Percentiles rank a stretch among this genome's conserved stretches.
phyloP scores from a whole-genome alignment of 2,888 invertebrate species.

The Teinopalpus imperialis region DNA sequence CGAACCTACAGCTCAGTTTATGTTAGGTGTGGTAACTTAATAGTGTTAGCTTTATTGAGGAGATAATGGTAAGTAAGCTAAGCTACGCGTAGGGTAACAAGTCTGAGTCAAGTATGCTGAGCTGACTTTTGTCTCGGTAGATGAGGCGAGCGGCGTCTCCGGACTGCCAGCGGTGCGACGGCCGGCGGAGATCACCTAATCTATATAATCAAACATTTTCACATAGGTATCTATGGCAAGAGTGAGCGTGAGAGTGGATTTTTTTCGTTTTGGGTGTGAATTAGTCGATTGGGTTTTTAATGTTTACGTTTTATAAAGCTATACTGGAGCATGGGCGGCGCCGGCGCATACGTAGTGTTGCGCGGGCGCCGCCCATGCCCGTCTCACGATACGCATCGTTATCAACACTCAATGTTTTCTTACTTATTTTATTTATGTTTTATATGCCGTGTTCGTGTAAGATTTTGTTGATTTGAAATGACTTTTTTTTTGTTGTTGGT shows the following conservation, averaged over 20 bases:
- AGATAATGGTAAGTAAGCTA: conserved; percentile 33
- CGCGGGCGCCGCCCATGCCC: conserved; percentile 74
- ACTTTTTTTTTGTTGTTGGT: conserved; percentile 81
- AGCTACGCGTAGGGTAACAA: conserved; percentile 34
- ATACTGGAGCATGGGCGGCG: conserved; percentile 75
- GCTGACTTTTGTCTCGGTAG: conserved; percentile 82
- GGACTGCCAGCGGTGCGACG: conserved; percentile 71
- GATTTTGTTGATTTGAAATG: conserved; percentile 71
- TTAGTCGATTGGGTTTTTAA: conserved; percentile 82
- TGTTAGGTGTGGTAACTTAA: conserved; percentile 8
- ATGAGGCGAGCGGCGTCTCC: conserved; percentile 76
- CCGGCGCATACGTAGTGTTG: conserved; percentile 43
- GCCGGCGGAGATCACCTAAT: conserved; percentile 77
- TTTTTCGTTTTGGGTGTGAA: conserved; percentile 82
- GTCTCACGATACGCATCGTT: conserved; percentile 73
- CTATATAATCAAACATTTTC: conserved; percentile 80
- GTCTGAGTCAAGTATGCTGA: conserved; percentile 50
- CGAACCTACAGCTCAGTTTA: conserved; percentile 9
- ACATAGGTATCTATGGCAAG: conserved; percentile 83
- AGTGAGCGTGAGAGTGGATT: conserved; percentile 83
- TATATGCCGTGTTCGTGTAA: conserved; percentile 81
- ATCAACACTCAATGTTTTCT: conserved; percentile 78
- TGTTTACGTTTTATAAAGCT: conserved; percentile 79
- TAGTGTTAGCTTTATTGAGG: conserved; percentile 17
- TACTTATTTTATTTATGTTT: conserved; percentile 59